Percentiles rank a stretch among this genome's conserved stretches.
Evolutionary conservation across 2,797 vertebrate species (phyloP).

Genomic region (Hipposideros larvatus): DNA sequence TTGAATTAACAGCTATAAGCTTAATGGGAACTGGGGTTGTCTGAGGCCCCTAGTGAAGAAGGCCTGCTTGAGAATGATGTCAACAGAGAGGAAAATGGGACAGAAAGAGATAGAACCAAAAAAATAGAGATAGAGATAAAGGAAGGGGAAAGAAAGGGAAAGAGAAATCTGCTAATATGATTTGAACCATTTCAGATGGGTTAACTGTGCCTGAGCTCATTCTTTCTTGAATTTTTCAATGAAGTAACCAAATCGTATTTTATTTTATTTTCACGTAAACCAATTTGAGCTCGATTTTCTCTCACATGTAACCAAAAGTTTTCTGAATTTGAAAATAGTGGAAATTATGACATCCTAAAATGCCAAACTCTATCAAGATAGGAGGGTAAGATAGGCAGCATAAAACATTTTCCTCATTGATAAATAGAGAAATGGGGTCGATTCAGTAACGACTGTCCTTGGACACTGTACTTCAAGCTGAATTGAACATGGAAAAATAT

Average conservation of each 20-base stretch:
- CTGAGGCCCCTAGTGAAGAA: background rate
- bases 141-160: fast-evolving
- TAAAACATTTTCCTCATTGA: background rate
- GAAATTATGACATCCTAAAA: background rate
- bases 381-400: background rate
- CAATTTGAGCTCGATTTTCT: conserved; percentile 32
- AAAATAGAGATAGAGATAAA: background rate
- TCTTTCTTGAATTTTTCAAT: conserved; percentile 28
- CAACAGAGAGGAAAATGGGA: background rate
- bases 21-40: background rate
- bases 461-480: background rate
- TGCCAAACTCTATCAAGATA: background rate
- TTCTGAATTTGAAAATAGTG: background rate
- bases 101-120: background rate
- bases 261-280: background rate
- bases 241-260: background rate
- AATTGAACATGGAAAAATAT: background rate
- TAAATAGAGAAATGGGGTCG: background rate
- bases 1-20: background rate
- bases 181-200: background rate
- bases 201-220: background rate
- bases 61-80: background rate
- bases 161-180: background rate
- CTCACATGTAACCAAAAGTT: background rate
- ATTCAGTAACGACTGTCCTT: background rate